Base-by-base conservation (phyloP, 2,888 invertebrate species). In the Auanema sp. region DNA sequence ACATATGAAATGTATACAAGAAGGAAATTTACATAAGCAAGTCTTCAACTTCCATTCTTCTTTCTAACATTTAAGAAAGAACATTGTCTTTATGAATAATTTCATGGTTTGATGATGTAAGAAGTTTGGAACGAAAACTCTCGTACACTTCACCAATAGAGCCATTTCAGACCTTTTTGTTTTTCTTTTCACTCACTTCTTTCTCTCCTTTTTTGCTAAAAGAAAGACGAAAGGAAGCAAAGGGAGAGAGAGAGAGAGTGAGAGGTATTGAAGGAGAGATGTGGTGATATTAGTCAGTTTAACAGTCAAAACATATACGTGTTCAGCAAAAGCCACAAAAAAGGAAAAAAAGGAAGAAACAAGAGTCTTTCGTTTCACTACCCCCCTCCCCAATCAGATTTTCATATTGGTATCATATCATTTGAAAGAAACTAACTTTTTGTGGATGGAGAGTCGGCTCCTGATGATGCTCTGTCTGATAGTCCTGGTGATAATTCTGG, bases 391-490 rank as follows among this genome's bases (percentile, higher is more conserved):
- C 50, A 24, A 50, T 24, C 50, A 23, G 10, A 3, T 5, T 5
- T 18, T 16, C 47, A 47, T 47, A 47, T 18, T 47, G 3, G 47
- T n/a, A n/a, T n/a, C n/a, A 23, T n/a, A 21, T 50, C 21, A 21
- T 12, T 53, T 24, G 43, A 25, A 10, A 41, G 10, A n/a, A 25
- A 68, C 72, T 70, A 56, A 72, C 70, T 68, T 56, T 71, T 70
- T 43, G 51, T 43, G 12, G 66, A 58, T 12, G 72, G 72, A 0
- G 68, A 65, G 49, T 70, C 68, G 43, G 65, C 68, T 43, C 72
- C 42, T 5, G 68, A 68, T 25, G 72, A 72, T 23, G 70, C 68
- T 23, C 70, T 64, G 60, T 72, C 72, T 21, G 69, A 70, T 49
- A 64, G 50, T 16, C 58, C 54, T 11, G 64, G 64, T 4, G 60